Base-by-base conservation (phyloP, 2,113 vertebrate genomes). In the Agelaius tricolor region DNA sequence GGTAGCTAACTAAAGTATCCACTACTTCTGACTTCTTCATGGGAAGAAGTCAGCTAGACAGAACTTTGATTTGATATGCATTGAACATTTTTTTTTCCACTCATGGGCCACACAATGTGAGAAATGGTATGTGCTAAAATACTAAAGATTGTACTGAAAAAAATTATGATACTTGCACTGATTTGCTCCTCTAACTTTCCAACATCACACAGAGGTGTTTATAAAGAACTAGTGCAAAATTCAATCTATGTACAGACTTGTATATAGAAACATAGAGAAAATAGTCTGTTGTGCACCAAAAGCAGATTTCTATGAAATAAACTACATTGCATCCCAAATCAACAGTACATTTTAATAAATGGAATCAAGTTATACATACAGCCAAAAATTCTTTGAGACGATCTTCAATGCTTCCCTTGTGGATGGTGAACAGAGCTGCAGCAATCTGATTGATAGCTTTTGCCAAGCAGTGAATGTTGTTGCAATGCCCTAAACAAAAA, bases 381-480 rank as follows among this genome's bases (percentile, higher is more conserved):
- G 99, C 99, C 92, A 99, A 97, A 97, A 99, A 99, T 97, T 99
- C 99, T 93, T 99, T 99, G 23, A 99, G 99, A 47, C 99, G 99
- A 82, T 99, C 99, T 97, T 99, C 99, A 91, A 99, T 99, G 98
- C 99, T 99, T 94, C 99, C 99, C 98, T 99, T 99, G 98, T 99
- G 99, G 97, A 99, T 99, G 95, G 99, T 99, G 96, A 99, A 99
- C 72, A 99, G 98, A 86, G 99, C 99, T 41, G 99, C 99, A 77
- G 99, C 99, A 33, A 99, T 99, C 98, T 99, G 99, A 98, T 99
- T 99, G 98, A 99, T 99, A 67, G 99, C 99, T 97, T 99, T 99
- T 75, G 99, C 99, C 98, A 99, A 97, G 96, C 99, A 99, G 91
- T 99, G 99, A 94, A 99, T 99, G 97, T 99, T 99, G 98, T 99